Base-by-base conservation (phyloP, 35 echinoderm and acorn worm genomes). In the Diadema setosum region DNA sequence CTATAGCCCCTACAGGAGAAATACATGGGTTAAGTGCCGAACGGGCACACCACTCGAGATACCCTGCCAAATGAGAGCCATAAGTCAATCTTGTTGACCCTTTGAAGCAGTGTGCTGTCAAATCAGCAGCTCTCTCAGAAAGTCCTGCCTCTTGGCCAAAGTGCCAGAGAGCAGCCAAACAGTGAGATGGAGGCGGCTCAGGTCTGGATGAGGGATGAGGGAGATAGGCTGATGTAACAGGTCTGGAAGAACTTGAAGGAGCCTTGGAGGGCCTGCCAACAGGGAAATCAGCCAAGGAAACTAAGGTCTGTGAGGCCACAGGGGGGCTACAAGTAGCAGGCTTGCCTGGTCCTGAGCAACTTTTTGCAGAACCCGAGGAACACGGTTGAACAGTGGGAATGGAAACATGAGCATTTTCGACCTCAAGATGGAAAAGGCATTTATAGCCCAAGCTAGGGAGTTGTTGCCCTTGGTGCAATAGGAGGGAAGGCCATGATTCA, bases 321-420 rank as follows among this genome's bases (percentile, higher is more conserved):
- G 42, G 46, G 90, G 90, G 0, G 84, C 67, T 8, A 92, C 37
- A 4, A 87, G 18, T 24, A 87, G 45, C 6, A 60, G 83, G 35
- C 64, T 14, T 3, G 83, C 83, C 57, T 39, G 32, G 36, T 92
- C 90, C 9, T 25, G 4, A 7, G 63, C 33, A 24, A 86, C 84
- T 46, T 92, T 92, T 33, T 81, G 82, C 1, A 92, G 26, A 18
- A 43, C 44, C 35, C 35, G 70, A 16, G 31, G 14, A 29, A 87
- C 75, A 1, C 86, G 67, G 27, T 23, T 45, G 60, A 86, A 92
- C 5, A 84, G 90, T n/a, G 90, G 90, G 55, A 86, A 92, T 3
- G 90, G 83, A 82, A 86, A 92, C 30, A 58, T 39, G 32, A 57
- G 30, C 17, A 31, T 15, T 35, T 80, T 80, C 5, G 23, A 20